Conservation (phyloP, 2,888 invertebrate species). For the Synergus japonicus region DNA sequence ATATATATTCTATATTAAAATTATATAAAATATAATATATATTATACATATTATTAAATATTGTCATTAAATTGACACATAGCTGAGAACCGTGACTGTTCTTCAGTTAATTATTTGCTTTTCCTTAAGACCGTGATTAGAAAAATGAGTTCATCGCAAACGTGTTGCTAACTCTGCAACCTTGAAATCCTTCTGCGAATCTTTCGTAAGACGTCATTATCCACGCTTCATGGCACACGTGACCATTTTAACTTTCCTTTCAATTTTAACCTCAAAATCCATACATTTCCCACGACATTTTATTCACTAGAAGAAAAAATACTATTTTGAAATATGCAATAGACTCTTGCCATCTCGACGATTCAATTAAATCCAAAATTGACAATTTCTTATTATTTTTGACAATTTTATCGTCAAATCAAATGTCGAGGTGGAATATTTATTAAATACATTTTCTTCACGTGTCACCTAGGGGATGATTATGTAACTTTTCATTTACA, state of each 20-base stretch:
- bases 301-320: background rate
- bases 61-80: constrained; percentile 13
- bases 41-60: too few relatives aligned
- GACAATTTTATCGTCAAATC: background rate
- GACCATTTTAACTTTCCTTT: background rate
- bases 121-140: constrained; percentile 15
- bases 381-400: background rate
- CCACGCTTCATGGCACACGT: background rate
- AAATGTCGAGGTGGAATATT: constrained; percentile 1
- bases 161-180: constrained; percentile 47
- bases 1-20: too few relatives aligned
- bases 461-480: too few relatives aligned
- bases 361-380: background rate
- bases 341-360: background rate
- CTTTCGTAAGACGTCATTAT: constrained; percentile 48
- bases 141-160: constrained; percentile 47
- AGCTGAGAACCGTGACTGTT: constrained; percentile 2
- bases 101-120: constrained; percentile 7
- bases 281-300: background rate
- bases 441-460: background rate
- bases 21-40: too few relatives aligned
- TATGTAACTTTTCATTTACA: too few relatives aligned
- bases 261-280: constrained; percentile 1
- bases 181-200: constrained; percentile 50
- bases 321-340: background rate